phyloP scores from a whole-genome alignment of 2,797 vertebrate genomes.

The Acanthurus tractus region DNA sequence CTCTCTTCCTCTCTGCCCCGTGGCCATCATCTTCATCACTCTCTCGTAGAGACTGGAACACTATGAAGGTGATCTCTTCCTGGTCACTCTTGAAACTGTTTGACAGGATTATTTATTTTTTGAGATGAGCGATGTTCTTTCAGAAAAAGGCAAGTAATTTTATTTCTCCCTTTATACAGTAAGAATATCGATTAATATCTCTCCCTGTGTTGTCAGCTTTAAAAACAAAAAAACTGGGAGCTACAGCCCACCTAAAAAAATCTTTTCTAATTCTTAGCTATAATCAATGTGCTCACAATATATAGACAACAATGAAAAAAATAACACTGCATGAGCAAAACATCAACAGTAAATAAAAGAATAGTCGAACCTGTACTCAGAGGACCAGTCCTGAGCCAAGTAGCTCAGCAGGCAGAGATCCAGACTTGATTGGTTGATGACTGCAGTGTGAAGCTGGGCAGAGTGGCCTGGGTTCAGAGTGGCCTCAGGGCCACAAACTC shows the following conservation, averaged over 20 bases:
- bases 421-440: constrained; percentile 90
- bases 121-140: not conserved
- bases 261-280: not conserved
- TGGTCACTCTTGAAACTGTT: constrained; percentile 84
- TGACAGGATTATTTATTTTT: constrained; percentile 7
- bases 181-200: not conserved
- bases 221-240: not conserved
- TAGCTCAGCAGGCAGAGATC: constrained; percentile 90
- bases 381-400: constrained; percentile 92
- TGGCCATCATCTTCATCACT: constrained; percentile 87
- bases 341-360: not conserved
- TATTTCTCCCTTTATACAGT: not conserved
- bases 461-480: constrained; percentile 90
- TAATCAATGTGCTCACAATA: not conserved
- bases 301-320: not conserved
- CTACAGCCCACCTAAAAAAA: not conserved
- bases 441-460: constrained; percentile 91
- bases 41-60: constrained; percentile 86
- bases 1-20: constrained; percentile 82
- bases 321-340: not conserved
- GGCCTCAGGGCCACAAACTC: constrained; percentile 67
- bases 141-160: not conserved
- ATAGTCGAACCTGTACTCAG: constrained; percentile 84
- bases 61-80: constrained; percentile 94
- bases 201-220: not conserved